These are phyloP conservation scores for Heliothis subflexa DNA, from an alignment of 1,140 invertebrate genomes.

Conservation along the genomic window DNA sequence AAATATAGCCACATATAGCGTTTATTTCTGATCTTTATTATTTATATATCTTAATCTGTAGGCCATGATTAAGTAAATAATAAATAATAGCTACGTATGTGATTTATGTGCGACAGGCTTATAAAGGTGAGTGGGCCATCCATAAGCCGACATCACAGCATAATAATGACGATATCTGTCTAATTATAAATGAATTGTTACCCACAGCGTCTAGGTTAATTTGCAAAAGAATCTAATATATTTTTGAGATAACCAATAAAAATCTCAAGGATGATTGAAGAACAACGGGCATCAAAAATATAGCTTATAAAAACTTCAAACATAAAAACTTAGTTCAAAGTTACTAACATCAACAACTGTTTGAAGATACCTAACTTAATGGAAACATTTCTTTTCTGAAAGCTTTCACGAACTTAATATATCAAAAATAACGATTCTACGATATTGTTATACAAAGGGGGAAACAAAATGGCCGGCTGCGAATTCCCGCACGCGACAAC, in stretches of 20 bases:
- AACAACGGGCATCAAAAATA: slow-evolving; percentile 25
- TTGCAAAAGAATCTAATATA: background rate
- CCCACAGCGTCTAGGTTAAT: background rate
- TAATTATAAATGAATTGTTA: background rate
- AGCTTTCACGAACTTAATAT: slow-evolving; percentile 22
- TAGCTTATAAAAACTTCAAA: slow-evolving; percentile 32
- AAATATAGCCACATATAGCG: background rate
- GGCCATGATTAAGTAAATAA: no score
- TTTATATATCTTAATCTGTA: no score
- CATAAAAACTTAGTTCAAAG: slow-evolving; percentile 37
- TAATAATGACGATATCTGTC: background rate
- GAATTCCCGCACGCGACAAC: slow-evolving; percentile 37
- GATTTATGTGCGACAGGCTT: background rate
- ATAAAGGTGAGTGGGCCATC: slow-evolving; percentile 5
- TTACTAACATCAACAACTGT: slow-evolving; percentile 26
- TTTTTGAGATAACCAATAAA: slow-evolving; percentile 7
- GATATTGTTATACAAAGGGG: slow-evolving; percentile 11
- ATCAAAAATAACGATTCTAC: slow-evolving; percentile 1
- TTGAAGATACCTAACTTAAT: slow-evolving; percentile 21
- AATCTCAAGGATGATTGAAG: slow-evolving; percentile 27
- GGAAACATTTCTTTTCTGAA: slow-evolving; percentile 14
- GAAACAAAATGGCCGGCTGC: slow-evolving; percentile 17
- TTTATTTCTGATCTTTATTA: background rate
- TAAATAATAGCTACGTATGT: no score
- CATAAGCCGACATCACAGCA: background rate